These are phyloP conservation scores for Stomatorhinus ivindoensis DNA, from an alignment of 2,113 vertebrate genomes.

Conservation along the genomic window DNA sequence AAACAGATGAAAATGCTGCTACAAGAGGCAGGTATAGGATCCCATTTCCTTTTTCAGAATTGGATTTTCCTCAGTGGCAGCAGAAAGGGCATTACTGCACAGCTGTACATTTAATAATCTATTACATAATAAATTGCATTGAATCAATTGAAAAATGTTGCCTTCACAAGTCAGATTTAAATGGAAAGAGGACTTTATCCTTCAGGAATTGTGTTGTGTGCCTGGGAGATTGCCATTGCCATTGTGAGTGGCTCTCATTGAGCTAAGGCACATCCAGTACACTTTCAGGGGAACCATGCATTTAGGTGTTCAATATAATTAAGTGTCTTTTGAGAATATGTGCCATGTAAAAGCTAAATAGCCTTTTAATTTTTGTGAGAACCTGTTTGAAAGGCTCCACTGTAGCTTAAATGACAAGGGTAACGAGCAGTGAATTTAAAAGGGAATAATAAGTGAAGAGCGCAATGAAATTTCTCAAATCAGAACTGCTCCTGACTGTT, in stretches of 20 bases:
- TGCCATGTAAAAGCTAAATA: background rate
- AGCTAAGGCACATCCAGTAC: background rate
- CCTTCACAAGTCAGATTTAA: background rate
- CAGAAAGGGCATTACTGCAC: background rate
- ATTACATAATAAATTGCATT: background rate
- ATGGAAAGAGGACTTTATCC: background rate
- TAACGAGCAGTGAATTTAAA: background rate
- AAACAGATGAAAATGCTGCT: background rate
- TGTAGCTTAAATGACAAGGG: background rate
- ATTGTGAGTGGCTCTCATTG: background rate
- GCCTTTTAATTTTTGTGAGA: background rate
- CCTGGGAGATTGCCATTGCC: background rate
- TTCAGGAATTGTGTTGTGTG: background rate
- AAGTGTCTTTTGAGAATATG: background rate
- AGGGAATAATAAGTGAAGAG: background rate
- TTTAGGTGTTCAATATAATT: background rate
- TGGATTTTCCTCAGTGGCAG: background rate
- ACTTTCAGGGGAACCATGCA: background rate
- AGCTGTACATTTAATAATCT: background rate
- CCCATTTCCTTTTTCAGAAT: background rate
- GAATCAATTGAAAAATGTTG: background rate
- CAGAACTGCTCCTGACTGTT: background rate
- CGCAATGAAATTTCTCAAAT: background rate
- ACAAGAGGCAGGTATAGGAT: background rate
- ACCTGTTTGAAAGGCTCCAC: background rate